Evolutionary conservation across 2,888 invertebrate species (phyloP), one percentile per base, ranked within the genome.

Genomic region (Hirtodrosophila cameraria): DNA sequence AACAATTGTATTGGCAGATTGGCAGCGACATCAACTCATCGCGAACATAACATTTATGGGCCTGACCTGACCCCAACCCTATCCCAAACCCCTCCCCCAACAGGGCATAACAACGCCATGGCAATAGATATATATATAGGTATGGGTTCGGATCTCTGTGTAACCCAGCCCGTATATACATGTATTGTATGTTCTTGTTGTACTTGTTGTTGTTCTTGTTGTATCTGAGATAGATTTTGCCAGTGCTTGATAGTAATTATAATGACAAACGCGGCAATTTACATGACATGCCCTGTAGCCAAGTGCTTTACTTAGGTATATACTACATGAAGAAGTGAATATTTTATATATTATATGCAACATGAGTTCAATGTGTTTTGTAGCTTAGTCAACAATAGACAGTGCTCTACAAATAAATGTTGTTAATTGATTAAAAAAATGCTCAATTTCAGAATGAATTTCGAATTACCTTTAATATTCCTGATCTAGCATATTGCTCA

Each of bases 11-110:
- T 25, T 27, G 46, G 31, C 38, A 58, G 49, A 57, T 50, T 43
- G 46, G 41, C 58, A 67, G 45, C 53, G 50, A 30, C 35, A 57
- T 59, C 48, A 69, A 69, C 49, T 62, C 69, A 64, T 66, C 60
- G 73, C 36, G 64, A 71, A 62, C 60, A 75, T 58, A 73, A 66
- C 82, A 73, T 81, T 81, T 86, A 88, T 82, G 75, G 83, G 74
- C 73, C 75, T 80, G 88, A 86, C 85, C 88, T 81, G 85, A 85
- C 87, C 81, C 75, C 76, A 85, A 71, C 73, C 54, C 57, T 30
- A 20, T 13, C 20, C 49, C 49, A 11, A 25, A 11, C 13, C 35
- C 33, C 15, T 23, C 43, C 25, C 18, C n/a, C 15, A 12, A 8
- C 11, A 20, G 13, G 28, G 45, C 45, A 53, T 41, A n/a, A 79